phyloP scores from a whole-genome alignment of 2,113 vertebrate species.

The Indicator maculatus region DNA sequence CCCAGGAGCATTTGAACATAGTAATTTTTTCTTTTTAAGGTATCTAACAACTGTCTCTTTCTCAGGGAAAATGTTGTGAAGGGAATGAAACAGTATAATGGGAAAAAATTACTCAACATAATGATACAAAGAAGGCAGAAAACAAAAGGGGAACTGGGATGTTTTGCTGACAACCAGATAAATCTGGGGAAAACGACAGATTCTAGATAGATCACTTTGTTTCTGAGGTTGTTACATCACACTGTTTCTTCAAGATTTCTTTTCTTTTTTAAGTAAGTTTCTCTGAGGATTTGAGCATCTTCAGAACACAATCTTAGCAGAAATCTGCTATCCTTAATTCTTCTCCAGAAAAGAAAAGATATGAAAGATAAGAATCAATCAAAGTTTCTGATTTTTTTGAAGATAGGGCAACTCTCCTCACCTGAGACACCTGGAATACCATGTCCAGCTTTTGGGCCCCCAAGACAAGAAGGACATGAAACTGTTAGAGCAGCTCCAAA shows the following conservation, averaged over 20 bases:
- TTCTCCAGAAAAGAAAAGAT: neutral
- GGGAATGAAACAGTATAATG: neutral
- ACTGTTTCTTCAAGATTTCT: neutral
- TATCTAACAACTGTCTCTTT: neutral
- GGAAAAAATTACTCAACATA: neutral
- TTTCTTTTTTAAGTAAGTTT: neutral
- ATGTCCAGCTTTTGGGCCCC: too few species aligned
- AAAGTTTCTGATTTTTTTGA: neutral
- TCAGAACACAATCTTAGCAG: neutral
- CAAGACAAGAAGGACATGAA: too few species aligned
- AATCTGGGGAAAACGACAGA: neutral
- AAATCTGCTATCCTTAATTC: neutral
- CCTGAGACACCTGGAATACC: too few species aligned
- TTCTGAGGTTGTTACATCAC: neutral
- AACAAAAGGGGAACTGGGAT: neutral
- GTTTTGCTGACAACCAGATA: neutral
- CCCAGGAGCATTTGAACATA: neutral
- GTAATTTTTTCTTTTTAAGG: neutral
- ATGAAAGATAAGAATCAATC: neutral
- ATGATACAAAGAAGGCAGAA: neutral
- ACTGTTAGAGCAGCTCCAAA: too few species aligned
- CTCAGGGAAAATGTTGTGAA: neutral
- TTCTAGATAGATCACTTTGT: neutral
- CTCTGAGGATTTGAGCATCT: neutral
- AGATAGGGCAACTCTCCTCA: neutral